Percentiles rank a stretch among this genome's conserved stretches.
Evolutionary conservation across 2,888 invertebrate genomes (phyloP).

Genomic region (Euproctis similis): DNA sequence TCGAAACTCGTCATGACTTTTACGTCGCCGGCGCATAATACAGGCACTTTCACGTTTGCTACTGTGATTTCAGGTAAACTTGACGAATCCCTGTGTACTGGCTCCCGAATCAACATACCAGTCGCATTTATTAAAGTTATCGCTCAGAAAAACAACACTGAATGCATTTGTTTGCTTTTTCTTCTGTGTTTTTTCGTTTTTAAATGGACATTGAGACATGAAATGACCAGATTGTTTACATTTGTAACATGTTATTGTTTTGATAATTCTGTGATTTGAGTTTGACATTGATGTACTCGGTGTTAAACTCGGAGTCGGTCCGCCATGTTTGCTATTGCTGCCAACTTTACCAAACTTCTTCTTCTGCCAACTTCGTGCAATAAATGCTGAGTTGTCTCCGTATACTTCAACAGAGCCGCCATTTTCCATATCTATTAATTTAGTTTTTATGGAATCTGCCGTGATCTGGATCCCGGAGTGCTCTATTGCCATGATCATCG

Average conservation of each 20-base stretch:
- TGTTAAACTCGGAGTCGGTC: slow-evolving; percentile 2
- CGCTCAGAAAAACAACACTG: too few species aligned
- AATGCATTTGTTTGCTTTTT: too few species aligned
- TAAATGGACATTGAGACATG: too few species aligned
- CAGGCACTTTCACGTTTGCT: too few species aligned
- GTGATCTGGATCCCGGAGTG: too few species aligned
- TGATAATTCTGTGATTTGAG: slow-evolving; percentile 3
- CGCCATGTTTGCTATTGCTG: slow-evolving; percentile 1
- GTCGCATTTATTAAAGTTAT: slow-evolving; percentile 8
- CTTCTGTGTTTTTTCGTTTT: too few species aligned
- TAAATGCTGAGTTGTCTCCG: slow-evolving; percentile 2
- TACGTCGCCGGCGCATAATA: too few species aligned
- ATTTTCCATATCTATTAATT: slow-evolving; percentile 1
- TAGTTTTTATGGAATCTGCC: slow-evolving; percentile 4
- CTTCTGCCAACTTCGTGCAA: too few species aligned
- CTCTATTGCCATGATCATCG: too few species aligned
- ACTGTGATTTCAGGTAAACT: neutral
- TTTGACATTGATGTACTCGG: neutral
- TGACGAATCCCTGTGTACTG: slow-evolving; percentile 9
- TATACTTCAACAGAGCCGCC: neutral
- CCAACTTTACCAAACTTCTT: too few species aligned
- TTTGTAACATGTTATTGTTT: too few species aligned
- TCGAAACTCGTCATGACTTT: too few species aligned
- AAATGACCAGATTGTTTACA: slow-evolving; percentile 3
- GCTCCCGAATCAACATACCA: slow-evolving; percentile 19